phyloP scores from a whole-genome alignment of 2,797 vertebrate species.

The Poecilia wingei region DNA sequence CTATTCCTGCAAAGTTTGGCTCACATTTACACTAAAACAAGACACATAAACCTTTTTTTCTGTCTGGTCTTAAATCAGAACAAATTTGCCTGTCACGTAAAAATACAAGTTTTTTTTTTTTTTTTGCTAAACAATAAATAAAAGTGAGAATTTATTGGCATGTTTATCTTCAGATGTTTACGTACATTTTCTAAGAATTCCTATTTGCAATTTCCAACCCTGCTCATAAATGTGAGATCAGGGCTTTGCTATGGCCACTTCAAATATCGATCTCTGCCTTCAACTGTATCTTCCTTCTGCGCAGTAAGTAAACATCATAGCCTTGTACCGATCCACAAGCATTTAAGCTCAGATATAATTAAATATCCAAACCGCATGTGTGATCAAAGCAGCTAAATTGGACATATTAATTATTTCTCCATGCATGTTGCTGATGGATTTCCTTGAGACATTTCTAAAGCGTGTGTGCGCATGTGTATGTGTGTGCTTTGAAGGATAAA shows the following conservation, averaged over 20 bases:
- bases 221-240: neutral
- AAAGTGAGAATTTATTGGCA: neutral
- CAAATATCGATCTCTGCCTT: neutral
- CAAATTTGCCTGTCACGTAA: neutral
- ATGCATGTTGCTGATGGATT: conserved; percentile 20
- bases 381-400: conserved; percentile 22
- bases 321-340: conserved; percentile 18
- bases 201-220: neutral
- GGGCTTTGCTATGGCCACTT: neutral
- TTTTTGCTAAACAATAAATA: neutral
- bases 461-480: conserved; percentile 7
- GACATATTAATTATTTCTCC: conserved; percentile 35
- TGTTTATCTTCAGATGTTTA: neutral
- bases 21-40: conserved; percentile 6
- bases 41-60: neutral
- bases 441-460: conserved; percentile 27
- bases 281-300: conserved; percentile 1
- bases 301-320: conserved; percentile 19
- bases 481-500: conserved; percentile 43
- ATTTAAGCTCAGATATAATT: conserved; percentile 12
- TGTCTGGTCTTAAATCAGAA: neutral
- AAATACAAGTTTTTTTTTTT: neutral
- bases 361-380: neutral
- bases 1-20: conserved; percentile 26
- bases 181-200: neutral